A percentile compares a stretch with the other conserved stretches of the same genome.
These are phyloP conservation scores for Archivesica marissinica DNA, from an alignment of 1,140 invertebrate genomes.

Conservation along the genomic window DNA sequence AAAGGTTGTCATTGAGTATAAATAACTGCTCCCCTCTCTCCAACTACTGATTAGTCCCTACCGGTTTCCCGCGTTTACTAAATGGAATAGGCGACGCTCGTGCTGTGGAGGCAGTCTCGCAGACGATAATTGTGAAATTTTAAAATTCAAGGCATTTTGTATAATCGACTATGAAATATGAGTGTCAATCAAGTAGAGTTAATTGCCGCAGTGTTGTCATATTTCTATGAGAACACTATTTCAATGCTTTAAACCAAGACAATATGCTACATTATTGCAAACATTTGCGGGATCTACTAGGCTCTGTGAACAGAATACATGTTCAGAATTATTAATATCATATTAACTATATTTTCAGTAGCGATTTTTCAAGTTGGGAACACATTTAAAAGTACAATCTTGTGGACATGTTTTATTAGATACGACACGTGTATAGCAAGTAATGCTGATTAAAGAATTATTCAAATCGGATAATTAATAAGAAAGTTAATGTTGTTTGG, in stretches of 20 bases:
- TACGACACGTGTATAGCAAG: too few relatives aligned
- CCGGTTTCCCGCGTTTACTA: conserved; percentile 48
- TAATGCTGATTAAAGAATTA: too few relatives aligned
- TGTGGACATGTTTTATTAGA: too few relatives aligned
- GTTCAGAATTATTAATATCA: too few relatives aligned
- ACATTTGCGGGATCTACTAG: too few relatives aligned
- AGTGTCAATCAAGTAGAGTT: conserved; percentile 53
- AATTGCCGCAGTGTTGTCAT: conserved; percentile 26
- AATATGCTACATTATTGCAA: too few relatives aligned
- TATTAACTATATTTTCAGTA: too few relatives aligned
- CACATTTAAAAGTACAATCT: too few relatives aligned
- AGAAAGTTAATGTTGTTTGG: too few relatives aligned
- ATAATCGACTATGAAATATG: conserved; percentile 50
- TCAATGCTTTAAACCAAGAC: conserved; percentile 3
- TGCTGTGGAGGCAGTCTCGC: conserved; percentile 37
- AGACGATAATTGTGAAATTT: conserved; percentile 52
- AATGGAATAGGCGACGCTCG: conserved; percentile 61
- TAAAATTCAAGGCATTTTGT: conserved; percentile 52
- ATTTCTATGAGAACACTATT: conserved; percentile 10
- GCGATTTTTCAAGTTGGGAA: too few relatives aligned
- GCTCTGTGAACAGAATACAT: too few relatives aligned
- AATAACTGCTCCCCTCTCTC: conserved; percentile 40
- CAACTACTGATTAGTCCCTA: conserved; percentile 53
- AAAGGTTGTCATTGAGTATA: conserved; percentile 59
- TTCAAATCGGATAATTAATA: too few relatives aligned